Evolutionary conservation across 2,888 invertebrate species (phyloP), one percentile per base, ranked within the genome.

Genomic region (Chymomyza amoena): DNA sequence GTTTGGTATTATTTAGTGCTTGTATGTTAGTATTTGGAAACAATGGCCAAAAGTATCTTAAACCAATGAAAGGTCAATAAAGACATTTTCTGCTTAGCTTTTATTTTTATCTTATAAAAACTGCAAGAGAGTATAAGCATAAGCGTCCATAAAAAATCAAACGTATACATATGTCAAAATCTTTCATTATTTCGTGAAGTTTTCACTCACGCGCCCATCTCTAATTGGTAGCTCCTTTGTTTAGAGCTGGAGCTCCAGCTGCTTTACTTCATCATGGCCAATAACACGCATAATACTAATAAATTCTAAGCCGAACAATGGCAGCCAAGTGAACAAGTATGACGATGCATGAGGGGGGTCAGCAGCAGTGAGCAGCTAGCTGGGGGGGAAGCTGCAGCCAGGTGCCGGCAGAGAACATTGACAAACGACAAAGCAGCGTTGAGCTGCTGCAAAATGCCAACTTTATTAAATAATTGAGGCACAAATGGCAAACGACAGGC

Each of bases 271-370:
- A 73, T 74, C 72, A 64, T 64, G 69, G 72, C 71, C 74, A 16
- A 73, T 66, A 80, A 73, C 78, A 76, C 72, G 80, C 78, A 72
- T 80, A 78, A 74, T 78, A 76, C 78, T 77, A 80, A 80, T 80
- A 80, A 80, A 81, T 78, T 81, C 72, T 63, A 63, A 50, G 50
- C 15, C 25, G 13, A 25, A 63, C 32, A 16, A 63, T 20, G 20
- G 50, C 51, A 50, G 39, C 39, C 13, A 15, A 45, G 13, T 45
- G 39, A 45, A 7, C 39, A 13, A 45, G 13, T 45, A 32, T 32
- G 32, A 32, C 1, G 32, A 7, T 32, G 32, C 32, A 32, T 32
- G 7, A 32, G 32, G 6, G 32, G 7, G 32, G 32, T 32, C 6
- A 32, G 25, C 4, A 25, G 25, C 25, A 32, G 4, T 6, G 32